Base-by-base conservation (phyloP, 2,113 vertebrate species). In the Lophius piscatorius region DNA sequence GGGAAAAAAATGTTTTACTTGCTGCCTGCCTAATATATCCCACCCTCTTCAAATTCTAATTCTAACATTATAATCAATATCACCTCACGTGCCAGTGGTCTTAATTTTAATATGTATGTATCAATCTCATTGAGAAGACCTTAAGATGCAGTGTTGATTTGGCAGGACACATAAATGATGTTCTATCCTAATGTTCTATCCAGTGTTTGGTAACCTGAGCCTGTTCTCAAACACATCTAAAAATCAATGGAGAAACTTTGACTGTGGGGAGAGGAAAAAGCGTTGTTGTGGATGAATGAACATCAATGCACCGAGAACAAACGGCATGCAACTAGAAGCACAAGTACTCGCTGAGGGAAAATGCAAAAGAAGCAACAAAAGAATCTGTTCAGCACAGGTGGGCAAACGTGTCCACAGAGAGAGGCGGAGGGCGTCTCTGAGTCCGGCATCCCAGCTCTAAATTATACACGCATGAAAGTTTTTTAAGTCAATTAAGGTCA, bases 231-330 rank as follows among this genome's bases (percentile, higher is more conserved):
- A 80, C 70, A 61, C 69, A 62, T 70, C 26, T 58, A 46, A 44
- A 73, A 83, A 83, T 80, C 69, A 49, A 78, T 86, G 46, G 9
- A 35, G 38, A 50, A 70, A 33, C 36, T 52, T 51, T 17, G 56
- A 38, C 51, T 58, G 54, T 14, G 52, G 61, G 57, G 42, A 44
- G 56, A 51, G 18, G 46, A 31, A 23, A 72, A 39, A 65, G 46
- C 44, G 3, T 48, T 9, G 4, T 12, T 12, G 41, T 20, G 29
- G 34, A 45, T 31, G 61, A 60, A 3, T 44, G 56, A 58, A 39
- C 13, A 20, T 33, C 20, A 21, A 49, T 18, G 11, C 13, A 11
- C 39, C 41, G 9, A 35, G 33, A 51, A n/a, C n/a, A n/a, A n/a
- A n/a, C n/a, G n/a, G n/a, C n/a, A n/a, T n/a, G 39, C 41, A 10